phyloP scores from a whole-genome alignment of 2,113 vertebrate genomes.

The Spheniscus mendiculus region DNA sequence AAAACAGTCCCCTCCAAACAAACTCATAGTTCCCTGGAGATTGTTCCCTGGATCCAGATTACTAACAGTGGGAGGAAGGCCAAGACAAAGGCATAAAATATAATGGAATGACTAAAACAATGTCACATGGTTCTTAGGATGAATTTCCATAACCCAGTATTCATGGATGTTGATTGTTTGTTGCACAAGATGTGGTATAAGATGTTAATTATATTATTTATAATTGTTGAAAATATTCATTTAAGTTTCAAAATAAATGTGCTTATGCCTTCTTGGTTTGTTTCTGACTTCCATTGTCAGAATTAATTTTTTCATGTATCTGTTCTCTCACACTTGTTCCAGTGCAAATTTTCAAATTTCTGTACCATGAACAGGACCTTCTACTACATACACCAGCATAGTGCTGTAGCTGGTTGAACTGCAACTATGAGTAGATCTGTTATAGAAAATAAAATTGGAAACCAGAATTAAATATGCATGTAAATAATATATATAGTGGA shows the following conservation, averaged over 20 bases:
- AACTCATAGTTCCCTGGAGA: conserved; percentile 10
- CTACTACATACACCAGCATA: not conserved
- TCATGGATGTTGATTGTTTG: not conserved
- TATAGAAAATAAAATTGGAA: not conserved
- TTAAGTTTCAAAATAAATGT: conserved; percentile 52
- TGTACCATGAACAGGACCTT: not conserved
- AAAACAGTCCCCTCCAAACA: conserved; percentile 32
- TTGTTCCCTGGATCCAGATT: conserved; percentile 33
- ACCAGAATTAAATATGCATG: not conserved
- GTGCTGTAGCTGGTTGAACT: not conserved
- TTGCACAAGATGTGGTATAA: conserved; percentile 27
- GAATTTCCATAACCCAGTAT: conserved; percentile 30
- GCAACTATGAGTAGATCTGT: not conserved
- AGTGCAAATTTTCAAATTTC: not conserved
- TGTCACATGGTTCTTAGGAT: conserved; percentile 3
- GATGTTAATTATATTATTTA: conserved; percentile 33
- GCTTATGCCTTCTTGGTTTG: conserved; percentile 19
- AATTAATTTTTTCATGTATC: conserved; percentile 10
- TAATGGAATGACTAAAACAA: conserved; percentile 41
- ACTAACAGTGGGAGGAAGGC: conserved; percentile 27
- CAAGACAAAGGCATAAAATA: conserved; percentile 39
- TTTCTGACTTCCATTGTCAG: conserved; percentile 9
- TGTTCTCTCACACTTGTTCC: not conserved
- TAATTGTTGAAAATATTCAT: conserved; percentile 58
- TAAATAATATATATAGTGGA: not conserved